Base-by-base conservation (phyloP, 1,140 invertebrate species). In the Caenorhabditis tropicalis region DNA sequence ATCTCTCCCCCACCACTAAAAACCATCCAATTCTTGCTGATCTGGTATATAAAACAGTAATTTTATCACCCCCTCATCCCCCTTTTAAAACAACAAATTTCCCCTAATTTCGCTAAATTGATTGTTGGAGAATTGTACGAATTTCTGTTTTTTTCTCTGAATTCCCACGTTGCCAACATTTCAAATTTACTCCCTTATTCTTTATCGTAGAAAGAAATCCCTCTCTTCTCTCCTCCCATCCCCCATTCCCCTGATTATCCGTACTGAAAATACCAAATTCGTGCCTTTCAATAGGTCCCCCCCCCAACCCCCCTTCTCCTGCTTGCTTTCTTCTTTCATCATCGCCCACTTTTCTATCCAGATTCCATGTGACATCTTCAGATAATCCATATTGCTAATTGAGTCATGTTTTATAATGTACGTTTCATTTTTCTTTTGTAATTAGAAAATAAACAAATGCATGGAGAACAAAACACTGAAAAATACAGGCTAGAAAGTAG, bases 21-120 rank as follows among this genome's bases (percentile, higher is more conserved):
- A 51, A 51, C 39, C 39, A 43, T 51, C n/a, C 49, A 4, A 9
- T 16, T 16, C 43, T 4, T 51, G 19, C 24, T 56, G 65, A 74
- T 74, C 65, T 74, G 65, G 65, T 74, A 74, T 74, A 36, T 74
- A 74, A 74, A 74, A 74, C 65, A 43, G 65, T 43, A 74, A 74
- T 74, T 74, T 74, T 74, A 74, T 74, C 65, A 36, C 27, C 65
- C 36, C 65, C 31, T 36, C 33, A n/a, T 7, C 65, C 29, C 16
- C 36, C 16, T 19, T 56, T 56, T 27, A 10, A 6, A 4, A 4
- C 48, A n/a, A 27, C 51, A 9, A 27, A 56, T 27, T 27, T 56
- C 21, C 16, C 12, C 24, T 24, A 43, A 46, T 27, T 58, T 58
- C 53, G 53, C 53, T 58, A 29, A 58, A 29, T 58, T 58, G 53